Base-by-base conservation (phyloP, 2,797 vertebrate species). In the Coluber constrictor region DNA sequence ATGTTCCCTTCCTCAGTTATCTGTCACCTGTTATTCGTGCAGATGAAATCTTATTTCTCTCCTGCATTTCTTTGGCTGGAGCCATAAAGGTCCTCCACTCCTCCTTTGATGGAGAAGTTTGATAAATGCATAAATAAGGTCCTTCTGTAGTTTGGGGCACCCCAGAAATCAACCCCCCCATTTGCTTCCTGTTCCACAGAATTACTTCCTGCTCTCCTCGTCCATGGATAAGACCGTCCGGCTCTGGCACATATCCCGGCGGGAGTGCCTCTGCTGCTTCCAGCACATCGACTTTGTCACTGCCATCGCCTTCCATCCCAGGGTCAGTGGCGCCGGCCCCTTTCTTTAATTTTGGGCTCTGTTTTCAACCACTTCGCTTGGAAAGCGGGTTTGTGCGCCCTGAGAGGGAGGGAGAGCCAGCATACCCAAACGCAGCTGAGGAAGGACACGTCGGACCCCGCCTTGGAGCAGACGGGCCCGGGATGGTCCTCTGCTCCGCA, bases 281-380 rank as follows among this genome's bases (percentile, higher is more conserved):
- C 99, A 99, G 97, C 99, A 99, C 96, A 99, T 99, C 95, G 99
- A 99, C 96, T 99, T 99, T 95, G 99, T 99, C 95, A 99, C 99
- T 92, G 99, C 99, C 91, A 99, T 99, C 93, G 98, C 99, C 94
- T 99, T 99, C 97, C 99, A 99, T 96, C 99, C 99, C 94, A 98
- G 99, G 97, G 99, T 99, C 97, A 98, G 98, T 96, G 94, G 56
- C 51, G 10, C 63, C 61, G 86, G 43, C 92, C 86, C 63, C 47
- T 87, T 86, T 66, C 86, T 57, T 93, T 8, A 63, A 91, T 59
- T 51, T 18, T 56, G 25, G 47, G 83, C 51, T 55, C 5, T 13
- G 23, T 88, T 15, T 88, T 55, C 60, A 91, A 55, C 23, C 61
- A 47, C 7, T 88, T 47, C 20, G 88, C 37, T 23, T 8, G 57